A percentile compares a stretch with the other conserved stretches of the same genome.
phyloP scores from a whole-genome alignment of 2,113 vertebrate species.

The Tichodroma muraria region DNA sequence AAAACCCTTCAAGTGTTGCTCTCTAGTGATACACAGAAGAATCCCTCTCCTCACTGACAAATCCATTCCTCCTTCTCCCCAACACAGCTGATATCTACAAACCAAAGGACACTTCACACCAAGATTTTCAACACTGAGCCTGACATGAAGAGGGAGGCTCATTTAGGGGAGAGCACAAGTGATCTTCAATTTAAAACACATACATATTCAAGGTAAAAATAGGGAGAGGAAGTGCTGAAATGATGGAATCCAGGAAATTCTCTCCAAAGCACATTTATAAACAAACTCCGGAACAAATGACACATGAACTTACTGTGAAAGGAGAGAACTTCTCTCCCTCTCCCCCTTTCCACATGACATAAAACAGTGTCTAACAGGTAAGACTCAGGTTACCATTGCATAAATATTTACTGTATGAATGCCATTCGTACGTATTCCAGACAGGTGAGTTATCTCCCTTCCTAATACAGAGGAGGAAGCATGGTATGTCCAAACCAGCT shows the following conservation, averaged over 20 bases:
- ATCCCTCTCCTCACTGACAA: neutral
- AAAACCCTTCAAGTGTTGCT: neutral
- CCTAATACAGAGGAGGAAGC: neutral
- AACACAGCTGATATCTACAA: neutral
- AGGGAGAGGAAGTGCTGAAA: neutral
- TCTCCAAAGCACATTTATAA: constrained; percentile 12
- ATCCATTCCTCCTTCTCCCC: neutral
- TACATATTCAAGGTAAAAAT: neutral
- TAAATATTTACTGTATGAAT: neutral
- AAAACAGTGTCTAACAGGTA: constrained; percentile 26
- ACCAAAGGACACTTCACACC: neutral
- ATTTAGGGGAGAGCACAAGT: neutral
- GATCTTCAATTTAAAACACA: neutral
- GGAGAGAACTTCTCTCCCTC: neutral
- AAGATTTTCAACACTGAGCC: neutral
- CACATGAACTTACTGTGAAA: neutral
- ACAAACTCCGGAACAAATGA: constrained; percentile 30
- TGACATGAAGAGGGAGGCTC: neutral
- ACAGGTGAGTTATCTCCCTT: neutral
- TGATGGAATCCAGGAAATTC: constrained; percentile 4
- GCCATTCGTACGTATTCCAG: neutral
- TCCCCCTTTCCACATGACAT: neutral
- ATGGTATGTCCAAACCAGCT: neutral
- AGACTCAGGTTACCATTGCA: neutral
- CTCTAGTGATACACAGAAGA: neutral